Percentiles rank a stretch among this genome's conserved stretches.
Evolutionary conservation across 2,888 invertebrate genomes (phyloP).

Genomic region (Cecidostiba fungosa): DNA sequence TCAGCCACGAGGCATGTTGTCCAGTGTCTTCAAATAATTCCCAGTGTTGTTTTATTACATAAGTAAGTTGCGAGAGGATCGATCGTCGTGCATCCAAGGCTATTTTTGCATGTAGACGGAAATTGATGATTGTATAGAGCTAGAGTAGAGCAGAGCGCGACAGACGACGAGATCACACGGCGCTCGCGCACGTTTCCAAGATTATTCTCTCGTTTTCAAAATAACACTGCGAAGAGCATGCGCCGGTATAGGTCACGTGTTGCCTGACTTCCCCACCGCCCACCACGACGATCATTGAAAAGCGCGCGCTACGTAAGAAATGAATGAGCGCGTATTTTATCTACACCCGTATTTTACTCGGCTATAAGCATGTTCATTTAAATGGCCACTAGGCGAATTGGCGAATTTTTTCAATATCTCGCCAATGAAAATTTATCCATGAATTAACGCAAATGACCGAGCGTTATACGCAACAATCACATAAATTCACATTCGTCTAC

Average conservation of each 20-base stretch:
- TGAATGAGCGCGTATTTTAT: no score
- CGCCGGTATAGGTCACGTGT: slow-evolving; percentile 54
- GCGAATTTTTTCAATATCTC: no score
- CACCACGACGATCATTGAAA: neutral
- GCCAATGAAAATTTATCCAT: no score
- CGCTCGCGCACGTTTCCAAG: neutral
- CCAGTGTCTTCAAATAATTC: neutral
- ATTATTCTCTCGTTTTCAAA: slow-evolving; percentile 15
- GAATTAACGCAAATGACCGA: no score
- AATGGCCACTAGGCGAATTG: no score
- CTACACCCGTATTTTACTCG: neutral
- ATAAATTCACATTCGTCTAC: no score
- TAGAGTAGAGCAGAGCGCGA: neutral
- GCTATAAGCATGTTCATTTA: no score
- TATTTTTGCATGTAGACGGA: slow-evolving; percentile 34
- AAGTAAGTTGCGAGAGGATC: slow-evolving; percentile 40
- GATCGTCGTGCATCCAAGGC: slow-evolving; percentile 43
- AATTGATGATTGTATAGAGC: neutral
- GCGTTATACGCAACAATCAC: no score
- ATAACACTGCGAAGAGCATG: slow-evolving; percentile 34
- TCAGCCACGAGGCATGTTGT: slow-evolving; percentile 36
- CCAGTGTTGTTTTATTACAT: slow-evolving; percentile 36
- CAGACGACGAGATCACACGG: neutral
- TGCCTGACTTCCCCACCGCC: no score
- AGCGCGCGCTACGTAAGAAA: neutral